A percentile compares a stretch with the other conserved stretches of the same genome.
Evolutionary conservation across 1,140 invertebrate species (phyloP).

Genomic region (Ganaspis sp.): DNA sequence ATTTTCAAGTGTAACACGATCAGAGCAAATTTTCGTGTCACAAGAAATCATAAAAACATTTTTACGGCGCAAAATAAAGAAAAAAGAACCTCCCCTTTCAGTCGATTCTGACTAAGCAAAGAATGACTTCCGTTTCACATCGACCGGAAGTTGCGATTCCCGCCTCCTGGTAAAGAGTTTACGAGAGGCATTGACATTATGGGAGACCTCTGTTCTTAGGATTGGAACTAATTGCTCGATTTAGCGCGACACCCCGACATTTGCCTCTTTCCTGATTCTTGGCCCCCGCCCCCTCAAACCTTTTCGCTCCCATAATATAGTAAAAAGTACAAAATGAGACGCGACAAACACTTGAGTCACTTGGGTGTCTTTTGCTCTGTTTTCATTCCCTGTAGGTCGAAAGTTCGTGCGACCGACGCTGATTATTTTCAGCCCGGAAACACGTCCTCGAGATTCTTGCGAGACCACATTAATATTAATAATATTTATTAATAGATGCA

Average conservation of each 20-base stretch:
- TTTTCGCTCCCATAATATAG: not conserved
- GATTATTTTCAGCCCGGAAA: constrained; percentile 74
- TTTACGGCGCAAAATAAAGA: constrained; percentile 1
- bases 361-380: constrained; percentile 61
- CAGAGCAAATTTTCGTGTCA: not conserved
- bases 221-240: constrained; percentile 43
- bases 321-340: constrained; percentile 27
- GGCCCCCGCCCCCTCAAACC: constrained; percentile 8
- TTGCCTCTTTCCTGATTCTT: not conserved
- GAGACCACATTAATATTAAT: not conserved
- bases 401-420: constrained; percentile 69
- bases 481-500: not conserved
- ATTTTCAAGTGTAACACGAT: not conserved
- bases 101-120: constrained; percentile 5
- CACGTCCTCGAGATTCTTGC: constrained; percentile 61
- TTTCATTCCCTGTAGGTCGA: constrained; percentile 72
- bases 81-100: not conserved
- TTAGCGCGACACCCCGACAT: constrained; percentile 36
- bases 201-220: constrained; percentile 16
- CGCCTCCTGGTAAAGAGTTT: not conserved
- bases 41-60: constrained; percentile 10
- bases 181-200: constrained; percentile 42
- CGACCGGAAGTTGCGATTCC: not conserved
- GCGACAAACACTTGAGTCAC: constrained; percentile 47
- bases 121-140: constrained; percentile 6